A percentile compares a stretch with the other conserved stretches of the same genome.
Conservation (phyloP, 1,140 invertebrate species). For the Ips typographus region DNA sequence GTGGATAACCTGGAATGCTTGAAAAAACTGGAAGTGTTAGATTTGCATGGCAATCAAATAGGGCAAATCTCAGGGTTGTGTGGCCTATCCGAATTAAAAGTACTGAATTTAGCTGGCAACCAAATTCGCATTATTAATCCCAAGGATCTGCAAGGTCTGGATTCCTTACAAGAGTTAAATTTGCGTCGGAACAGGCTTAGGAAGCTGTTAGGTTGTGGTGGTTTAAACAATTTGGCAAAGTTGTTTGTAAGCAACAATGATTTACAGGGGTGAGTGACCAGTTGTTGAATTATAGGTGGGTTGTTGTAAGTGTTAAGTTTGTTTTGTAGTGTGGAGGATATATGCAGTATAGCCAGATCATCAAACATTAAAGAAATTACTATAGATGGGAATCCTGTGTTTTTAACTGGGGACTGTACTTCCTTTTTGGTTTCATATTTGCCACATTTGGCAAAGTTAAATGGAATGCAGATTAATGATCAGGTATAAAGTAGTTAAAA, state of each 20-base stretch:
- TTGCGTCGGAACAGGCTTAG: constrained; percentile 81
- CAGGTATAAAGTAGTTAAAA: constrained; percentile 53
- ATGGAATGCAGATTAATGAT: constrained; percentile 74
- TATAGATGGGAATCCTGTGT: constrained; percentile 84
- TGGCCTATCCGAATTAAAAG: constrained; percentile 71
- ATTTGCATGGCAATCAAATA: constrained; percentile 89
- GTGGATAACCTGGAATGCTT: constrained; percentile 75
- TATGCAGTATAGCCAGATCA: constrained; percentile 73
- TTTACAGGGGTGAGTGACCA: constrained; percentile 63
- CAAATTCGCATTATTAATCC: constrained; percentile 72
- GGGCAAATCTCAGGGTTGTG: constrained; percentile 63
- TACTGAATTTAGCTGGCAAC: constrained; percentile 90
- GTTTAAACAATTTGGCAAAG: constrained; percentile 77
- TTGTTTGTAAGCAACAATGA: constrained; percentile 86
- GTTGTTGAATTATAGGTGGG: neutral
- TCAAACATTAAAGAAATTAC: constrained; percentile 75
- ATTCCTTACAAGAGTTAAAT: constrained; percentile 81
- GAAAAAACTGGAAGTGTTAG: constrained; percentile 80
- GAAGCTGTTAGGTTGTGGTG: constrained; percentile 77
- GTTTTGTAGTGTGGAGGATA: constrained; percentile 74
- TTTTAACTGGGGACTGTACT: constrained; percentile 70
- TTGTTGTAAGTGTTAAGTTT: neutral
- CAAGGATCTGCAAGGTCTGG: constrained; percentile 74
- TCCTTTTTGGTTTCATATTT: constrained; percentile 78
- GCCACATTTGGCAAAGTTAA: constrained; percentile 68